phyloP scores from a whole-genome alignment of 2,113 vertebrate genomes.

The Danionella cerebrum region DNA sequence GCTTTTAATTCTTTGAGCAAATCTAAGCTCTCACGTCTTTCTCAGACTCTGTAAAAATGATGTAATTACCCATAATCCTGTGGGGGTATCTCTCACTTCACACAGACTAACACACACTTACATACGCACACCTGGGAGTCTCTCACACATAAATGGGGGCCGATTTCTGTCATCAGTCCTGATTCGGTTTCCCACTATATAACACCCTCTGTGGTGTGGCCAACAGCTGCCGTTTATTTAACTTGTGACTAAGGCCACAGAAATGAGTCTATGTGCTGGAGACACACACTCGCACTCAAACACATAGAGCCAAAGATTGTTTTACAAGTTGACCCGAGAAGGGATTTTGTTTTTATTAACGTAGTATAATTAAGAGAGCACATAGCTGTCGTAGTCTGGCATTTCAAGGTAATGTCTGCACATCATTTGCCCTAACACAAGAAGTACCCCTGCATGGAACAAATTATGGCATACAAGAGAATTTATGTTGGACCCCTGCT shows the following conservation, averaged over 20 bases:
- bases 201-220: constrained; percentile 27
- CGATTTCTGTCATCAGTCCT: constrained; percentile 41
- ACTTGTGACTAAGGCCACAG: constrained; percentile 35
- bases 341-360: constrained; percentile 26
- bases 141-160: constrained; percentile 55
- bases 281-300: too few relatives aligned
- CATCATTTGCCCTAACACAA: neutral
- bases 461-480: too few relatives aligned
- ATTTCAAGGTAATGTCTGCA: neutral
- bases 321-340: constrained; percentile 3
- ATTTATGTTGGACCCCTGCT: too few relatives aligned
- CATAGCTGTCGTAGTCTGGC: neutral
- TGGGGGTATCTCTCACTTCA: constrained; percentile 61
- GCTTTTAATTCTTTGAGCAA: constrained; percentile 9
- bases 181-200: constrained; percentile 31
- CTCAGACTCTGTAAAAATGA: constrained; percentile 44
- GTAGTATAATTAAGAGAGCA: constrained; percentile 12
- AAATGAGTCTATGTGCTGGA: constrained; percentile 28
- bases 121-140: constrained; percentile 51
- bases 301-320: neutral
- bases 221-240: constrained; percentile 38
- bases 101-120: constrained; percentile 36
- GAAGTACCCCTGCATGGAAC: neutral
- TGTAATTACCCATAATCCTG: constrained; percentile 4
- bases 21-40: neutral